A percentile compares a stretch with the other conserved stretches of the same genome.
phyloP scores from a whole-genome alignment of 2,113 vertebrate species.

The Silurus meridionalis region DNA sequence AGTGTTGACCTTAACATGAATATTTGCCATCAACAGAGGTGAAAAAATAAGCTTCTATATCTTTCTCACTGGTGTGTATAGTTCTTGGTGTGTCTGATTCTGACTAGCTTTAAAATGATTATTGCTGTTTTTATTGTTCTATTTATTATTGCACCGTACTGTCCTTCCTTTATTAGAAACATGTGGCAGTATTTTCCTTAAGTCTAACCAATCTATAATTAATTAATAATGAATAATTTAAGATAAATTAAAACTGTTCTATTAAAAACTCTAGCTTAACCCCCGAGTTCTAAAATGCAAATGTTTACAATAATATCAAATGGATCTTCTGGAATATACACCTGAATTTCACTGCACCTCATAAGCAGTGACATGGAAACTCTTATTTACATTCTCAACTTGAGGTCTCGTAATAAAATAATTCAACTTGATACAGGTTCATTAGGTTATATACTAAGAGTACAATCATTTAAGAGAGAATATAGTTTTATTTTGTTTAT shows the following conservation, averaged over 20 bases:
- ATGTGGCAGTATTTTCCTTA: not conserved
- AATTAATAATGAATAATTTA: too few species aligned
- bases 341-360: not conserved
- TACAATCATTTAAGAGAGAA: too few species aligned
- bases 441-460: too few species aligned
- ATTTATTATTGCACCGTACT: not conserved
- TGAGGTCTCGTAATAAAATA: too few species aligned
- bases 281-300: not conserved
- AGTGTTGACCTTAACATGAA: slow-evolving; percentile 57
- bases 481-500: too few species aligned
- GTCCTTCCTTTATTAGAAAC: not conserved
- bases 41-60: not conserved
- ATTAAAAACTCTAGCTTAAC: not conserved
- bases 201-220: not conserved
- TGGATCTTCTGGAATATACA: not conserved
- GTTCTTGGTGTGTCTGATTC: not conserved
- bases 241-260: not conserved
- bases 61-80: not conserved
- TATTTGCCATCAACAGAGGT: slow-evolving; percentile 17
- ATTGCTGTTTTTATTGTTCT: too few species aligned
- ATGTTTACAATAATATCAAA: not conserved
- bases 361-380: not conserved
- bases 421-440: too few species aligned
- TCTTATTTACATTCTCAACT: too few species aligned
- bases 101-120: too few species aligned